These are phyloP conservation scores for Yoshiicerus persimilis DNA, from an alignment of 1,140 invertebrate species.

Conservation along the genomic window DNA sequence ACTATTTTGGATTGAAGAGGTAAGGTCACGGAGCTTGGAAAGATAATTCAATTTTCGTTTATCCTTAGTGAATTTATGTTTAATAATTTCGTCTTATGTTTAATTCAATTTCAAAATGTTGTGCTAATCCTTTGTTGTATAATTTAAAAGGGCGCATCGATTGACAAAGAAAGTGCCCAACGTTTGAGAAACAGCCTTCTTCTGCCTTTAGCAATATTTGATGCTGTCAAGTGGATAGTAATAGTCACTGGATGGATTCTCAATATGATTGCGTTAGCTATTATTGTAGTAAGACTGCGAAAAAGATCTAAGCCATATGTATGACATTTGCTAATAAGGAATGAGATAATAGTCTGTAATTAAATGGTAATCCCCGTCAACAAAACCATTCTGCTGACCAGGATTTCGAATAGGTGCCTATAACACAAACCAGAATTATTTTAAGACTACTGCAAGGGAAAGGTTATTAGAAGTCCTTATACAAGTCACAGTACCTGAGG, in stretches of 20 bases:
- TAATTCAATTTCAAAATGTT: neutral
- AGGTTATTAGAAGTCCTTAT: too few relatives aligned
- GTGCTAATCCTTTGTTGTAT: neutral
- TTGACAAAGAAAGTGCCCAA: conserved; percentile 13
- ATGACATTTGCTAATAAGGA: too few relatives aligned
- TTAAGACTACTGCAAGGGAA: too few relatives aligned
- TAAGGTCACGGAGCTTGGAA: neutral
- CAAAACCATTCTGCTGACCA: too few relatives aligned
- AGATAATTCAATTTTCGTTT: neutral
- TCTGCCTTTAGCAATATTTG: conserved; percentile 13
- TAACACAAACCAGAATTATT: too few relatives aligned
- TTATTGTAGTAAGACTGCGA: neutral
- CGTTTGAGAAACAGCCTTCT: neutral
- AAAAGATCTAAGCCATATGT: neutral
- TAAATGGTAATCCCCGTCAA: too few relatives aligned
- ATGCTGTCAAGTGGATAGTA: neutral
- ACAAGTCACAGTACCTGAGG: too few relatives aligned
- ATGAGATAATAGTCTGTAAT: too few relatives aligned
- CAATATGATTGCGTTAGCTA: neutral
- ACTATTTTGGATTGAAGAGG: conserved; percentile 35
- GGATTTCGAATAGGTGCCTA: too few relatives aligned
- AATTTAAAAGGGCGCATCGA: neutral
- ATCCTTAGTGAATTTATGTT: neutral
- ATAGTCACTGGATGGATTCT: neutral
- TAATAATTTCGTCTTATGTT: neutral